Evolutionary conservation across 1,140 invertebrate species (phyloP).

Genomic region (Nylanderia fulva): DNA sequence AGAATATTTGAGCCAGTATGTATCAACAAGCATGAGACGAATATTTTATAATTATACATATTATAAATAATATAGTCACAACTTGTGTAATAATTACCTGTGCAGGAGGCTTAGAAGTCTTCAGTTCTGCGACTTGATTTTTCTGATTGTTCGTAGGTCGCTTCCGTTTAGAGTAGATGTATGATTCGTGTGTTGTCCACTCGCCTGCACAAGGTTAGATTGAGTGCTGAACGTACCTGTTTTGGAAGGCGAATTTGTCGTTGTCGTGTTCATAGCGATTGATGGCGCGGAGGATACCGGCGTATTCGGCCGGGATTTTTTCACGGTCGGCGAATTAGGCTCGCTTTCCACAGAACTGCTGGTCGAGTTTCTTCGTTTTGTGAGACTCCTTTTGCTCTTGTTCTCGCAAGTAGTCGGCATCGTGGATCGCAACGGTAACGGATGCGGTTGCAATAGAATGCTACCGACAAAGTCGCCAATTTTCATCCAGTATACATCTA

Average conservation of each 20-base stretch:
- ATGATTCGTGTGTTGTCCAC: slow-evolving; percentile 77
- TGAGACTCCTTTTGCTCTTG: slow-evolving; percentile 75
- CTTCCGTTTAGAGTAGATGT: slow-evolving; percentile 79
- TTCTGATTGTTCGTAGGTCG: slow-evolving; percentile 75
- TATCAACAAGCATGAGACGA: background rate
- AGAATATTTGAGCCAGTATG: too few relatives aligned
- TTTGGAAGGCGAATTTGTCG: slow-evolving; percentile 81
- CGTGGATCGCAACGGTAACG: slow-evolving; percentile 86
- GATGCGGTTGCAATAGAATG: slow-evolving; percentile 87
- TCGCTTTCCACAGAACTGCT: slow-evolving; percentile 87
- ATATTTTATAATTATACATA: slow-evolving; percentile 10
- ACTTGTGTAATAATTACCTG: slow-evolving; percentile 71
- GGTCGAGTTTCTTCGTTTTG: slow-evolving; percentile 85
- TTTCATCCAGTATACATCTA: slow-evolving; percentile 90
- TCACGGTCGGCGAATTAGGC: slow-evolving; percentile 84
- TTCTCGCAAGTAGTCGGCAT: slow-evolving; percentile 73
- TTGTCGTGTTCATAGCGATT: slow-evolving; percentile 68
- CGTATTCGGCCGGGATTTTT: slow-evolving; percentile 81
- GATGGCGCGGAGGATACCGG: slow-evolving; percentile 75
- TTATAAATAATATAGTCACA: background rate
- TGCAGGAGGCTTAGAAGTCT: slow-evolving; percentile 73
- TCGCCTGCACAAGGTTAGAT: slow-evolving; percentile 47
- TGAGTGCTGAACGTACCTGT: slow-evolving; percentile 79
- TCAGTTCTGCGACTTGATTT: slow-evolving; percentile 74
- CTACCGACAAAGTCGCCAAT: slow-evolving; percentile 88